phyloP scores from a whole-genome alignment of 2,797 vertebrate species.

The Percopsis omiscomaycus region DNA sequence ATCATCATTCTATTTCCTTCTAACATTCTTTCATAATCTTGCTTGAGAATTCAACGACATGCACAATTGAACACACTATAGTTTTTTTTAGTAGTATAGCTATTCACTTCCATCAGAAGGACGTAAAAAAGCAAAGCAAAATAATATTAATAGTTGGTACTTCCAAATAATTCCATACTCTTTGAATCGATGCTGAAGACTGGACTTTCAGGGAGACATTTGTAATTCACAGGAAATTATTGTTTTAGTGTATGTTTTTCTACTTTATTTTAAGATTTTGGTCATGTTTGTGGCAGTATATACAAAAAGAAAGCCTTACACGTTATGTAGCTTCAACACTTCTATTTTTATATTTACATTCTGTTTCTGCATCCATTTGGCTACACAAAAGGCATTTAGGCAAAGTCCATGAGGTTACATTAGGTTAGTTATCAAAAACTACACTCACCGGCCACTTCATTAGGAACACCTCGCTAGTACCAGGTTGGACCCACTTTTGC shows the following conservation, averaged over 20 bases:
- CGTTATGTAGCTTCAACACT: background rate
- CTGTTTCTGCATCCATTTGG: background rate
- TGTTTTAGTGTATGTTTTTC: background rate
- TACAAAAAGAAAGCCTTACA: background rate
- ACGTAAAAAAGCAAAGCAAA: background rate
- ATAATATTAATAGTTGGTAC: too few species aligned
- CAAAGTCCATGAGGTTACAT: too few species aligned
- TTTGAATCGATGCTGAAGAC: background rate
- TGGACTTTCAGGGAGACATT: background rate
- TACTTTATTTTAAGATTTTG: too few species aligned
- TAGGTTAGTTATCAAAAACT: too few species aligned
- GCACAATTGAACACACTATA: slow-evolving; percentile 11
- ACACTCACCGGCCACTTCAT: too few species aligned
- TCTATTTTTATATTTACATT: background rate
- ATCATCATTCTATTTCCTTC: too few species aligned
- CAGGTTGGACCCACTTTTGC: too few species aligned
- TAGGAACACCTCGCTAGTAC: too few species aligned
- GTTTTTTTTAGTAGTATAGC: background rate
- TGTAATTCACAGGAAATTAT: background rate
- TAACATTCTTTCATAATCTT: slow-evolving; percentile 14
- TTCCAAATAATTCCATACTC: too few species aligned
- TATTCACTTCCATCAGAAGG: slow-evolving; percentile 1
- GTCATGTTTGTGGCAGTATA: too few species aligned
- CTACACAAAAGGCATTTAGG: background rate
- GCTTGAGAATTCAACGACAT: slow-evolving; percentile 25